phyloP scores from a whole-genome alignment of 2,797 vertebrate genomes.

The Leucoraja ocellata region DNA sequence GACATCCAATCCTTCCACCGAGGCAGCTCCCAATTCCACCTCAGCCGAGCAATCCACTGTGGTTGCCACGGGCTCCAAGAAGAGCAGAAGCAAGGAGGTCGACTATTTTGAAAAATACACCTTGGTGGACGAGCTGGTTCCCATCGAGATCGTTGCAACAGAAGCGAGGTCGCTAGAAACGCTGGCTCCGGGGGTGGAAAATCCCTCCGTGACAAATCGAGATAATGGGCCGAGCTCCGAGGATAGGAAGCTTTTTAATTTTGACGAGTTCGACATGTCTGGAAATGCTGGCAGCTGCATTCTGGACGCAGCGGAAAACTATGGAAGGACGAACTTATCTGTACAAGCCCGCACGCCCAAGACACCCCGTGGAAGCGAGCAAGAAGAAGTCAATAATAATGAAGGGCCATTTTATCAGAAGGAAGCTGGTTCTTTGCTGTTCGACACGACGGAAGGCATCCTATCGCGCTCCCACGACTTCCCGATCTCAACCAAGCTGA shows the following conservation, averaged over 20 bases:
- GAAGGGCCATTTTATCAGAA: conserved; percentile 49
- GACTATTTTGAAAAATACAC: conserved; percentile 94
- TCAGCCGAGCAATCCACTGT: conserved; percentile 44
- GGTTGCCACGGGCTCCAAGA: conserved; percentile 44
- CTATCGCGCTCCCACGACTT: conserved; percentile 74
- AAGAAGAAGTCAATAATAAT: conserved; percentile 38
- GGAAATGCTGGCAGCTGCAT: conserved; percentile 81
- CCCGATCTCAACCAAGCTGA: conserved; percentile 67
- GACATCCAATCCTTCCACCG: not conserved
- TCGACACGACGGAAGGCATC: conserved; percentile 68
- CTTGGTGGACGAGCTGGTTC: conserved; percentile 70
- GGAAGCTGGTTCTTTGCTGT: conserved; percentile 67
- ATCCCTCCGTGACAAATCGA: conserved; percentile 45
- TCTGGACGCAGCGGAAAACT: conserved; percentile 52
- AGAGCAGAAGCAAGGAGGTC: conserved; percentile 55
- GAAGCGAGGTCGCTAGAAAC: conserved; percentile 41
- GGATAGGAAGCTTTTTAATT: conserved; percentile 53
- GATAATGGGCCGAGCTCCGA: conserved; percentile 48
- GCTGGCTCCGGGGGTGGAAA: conserved; percentile 44
- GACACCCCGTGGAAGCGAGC: conserved; percentile 43
- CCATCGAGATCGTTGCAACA: conserved; percentile 52
- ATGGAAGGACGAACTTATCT: conserved; percentile 43
- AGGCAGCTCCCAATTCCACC: not conserved
- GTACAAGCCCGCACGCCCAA: conserved; percentile 41
- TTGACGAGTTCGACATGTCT: conserved; percentile 64